Conservation (phyloP, 2,888 invertebrate species). For the Sclerodermus sp. region DNA sequence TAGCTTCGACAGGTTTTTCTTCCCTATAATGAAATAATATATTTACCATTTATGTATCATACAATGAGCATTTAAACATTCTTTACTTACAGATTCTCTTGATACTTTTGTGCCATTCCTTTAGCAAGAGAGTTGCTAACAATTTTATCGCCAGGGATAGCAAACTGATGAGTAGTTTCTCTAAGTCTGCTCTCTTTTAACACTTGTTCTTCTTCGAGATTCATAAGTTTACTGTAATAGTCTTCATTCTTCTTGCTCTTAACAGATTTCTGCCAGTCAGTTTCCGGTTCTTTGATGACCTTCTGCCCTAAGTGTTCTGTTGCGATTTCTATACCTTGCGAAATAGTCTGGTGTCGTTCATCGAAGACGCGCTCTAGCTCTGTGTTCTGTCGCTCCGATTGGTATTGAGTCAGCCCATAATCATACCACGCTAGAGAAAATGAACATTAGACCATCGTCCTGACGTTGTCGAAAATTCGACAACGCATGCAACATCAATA, state of each 20-base stretch:
- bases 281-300: constrained; percentile 71
- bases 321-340: constrained; percentile 66
- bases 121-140: constrained; percentile 75
- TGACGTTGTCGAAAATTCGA: constrained; percentile 12
- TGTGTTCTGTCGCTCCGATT: constrained; percentile 77
- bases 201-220: constrained; percentile 82
- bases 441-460: constrained; percentile 27
- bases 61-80: background rate
- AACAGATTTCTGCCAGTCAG: constrained; percentile 84
- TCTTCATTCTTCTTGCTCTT: constrained; percentile 81
- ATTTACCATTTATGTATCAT: background rate
- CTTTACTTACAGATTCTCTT: constrained; percentile 77
- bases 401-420: constrained; percentile 81
- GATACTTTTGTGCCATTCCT: constrained; percentile 86
- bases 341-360: constrained; percentile 73
- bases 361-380: constrained; percentile 88
- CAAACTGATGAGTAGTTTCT: constrained; percentile 78
- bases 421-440: constrained; percentile 84
- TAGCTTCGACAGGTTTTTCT: constrained; percentile 62
- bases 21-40: constrained; percentile 60
- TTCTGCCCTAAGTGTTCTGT: constrained; percentile 65
- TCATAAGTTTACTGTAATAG: constrained; percentile 80
- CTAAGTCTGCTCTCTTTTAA: constrained; percentile 78
- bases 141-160: constrained; percentile 82
- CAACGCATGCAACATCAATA: constrained; percentile 26